These are phyloP conservation scores for Acromyrmex heyeri DNA, from an alignment of 1,140 invertebrate species.

Conservation along the genomic window DNA sequence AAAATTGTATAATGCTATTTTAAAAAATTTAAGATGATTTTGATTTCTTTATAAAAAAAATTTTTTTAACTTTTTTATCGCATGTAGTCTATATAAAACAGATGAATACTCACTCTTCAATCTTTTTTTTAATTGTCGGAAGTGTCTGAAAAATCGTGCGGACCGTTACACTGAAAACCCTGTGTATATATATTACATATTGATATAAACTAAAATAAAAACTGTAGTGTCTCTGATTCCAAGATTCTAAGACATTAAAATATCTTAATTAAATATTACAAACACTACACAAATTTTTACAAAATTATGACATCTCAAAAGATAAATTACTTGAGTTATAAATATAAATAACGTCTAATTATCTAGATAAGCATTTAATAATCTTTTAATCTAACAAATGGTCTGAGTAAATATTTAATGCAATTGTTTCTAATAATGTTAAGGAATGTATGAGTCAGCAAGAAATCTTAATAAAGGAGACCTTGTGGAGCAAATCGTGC, in stretches of 20 bases:
- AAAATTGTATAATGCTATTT: too few species aligned
- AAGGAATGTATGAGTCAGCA: not conserved
- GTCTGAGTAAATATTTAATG: conserved; percentile 19
- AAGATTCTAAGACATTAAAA: not conserved
- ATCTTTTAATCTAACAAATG: not conserved
- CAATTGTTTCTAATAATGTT: not conserved
- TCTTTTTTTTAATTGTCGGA: too few species aligned
- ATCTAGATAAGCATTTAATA: conserved; percentile 12
- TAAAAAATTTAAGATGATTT: too few species aligned
- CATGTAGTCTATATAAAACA: too few species aligned
- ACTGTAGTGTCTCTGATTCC: not conserved
- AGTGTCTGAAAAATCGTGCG: too few species aligned
- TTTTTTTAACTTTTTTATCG: too few species aligned
- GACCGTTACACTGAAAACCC: too few species aligned
- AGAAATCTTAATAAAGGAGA: conserved; percentile 36
- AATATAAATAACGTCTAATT: not conserved
- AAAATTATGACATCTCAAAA: not conserved
- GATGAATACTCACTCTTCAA: too few species aligned
- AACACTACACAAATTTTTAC: conserved; percentile 40
- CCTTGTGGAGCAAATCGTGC: conserved; percentile 37
- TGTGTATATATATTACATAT: too few species aligned
- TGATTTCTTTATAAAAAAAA: too few species aligned
- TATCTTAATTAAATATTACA: not conserved
- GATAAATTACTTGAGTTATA: not conserved
- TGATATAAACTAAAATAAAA: not conserved